Evolutionary conservation across 2,113 vertebrate genomes (phyloP), one percentile per base, ranked within the genome.

Genomic region (Passer domesticus): DNA sequence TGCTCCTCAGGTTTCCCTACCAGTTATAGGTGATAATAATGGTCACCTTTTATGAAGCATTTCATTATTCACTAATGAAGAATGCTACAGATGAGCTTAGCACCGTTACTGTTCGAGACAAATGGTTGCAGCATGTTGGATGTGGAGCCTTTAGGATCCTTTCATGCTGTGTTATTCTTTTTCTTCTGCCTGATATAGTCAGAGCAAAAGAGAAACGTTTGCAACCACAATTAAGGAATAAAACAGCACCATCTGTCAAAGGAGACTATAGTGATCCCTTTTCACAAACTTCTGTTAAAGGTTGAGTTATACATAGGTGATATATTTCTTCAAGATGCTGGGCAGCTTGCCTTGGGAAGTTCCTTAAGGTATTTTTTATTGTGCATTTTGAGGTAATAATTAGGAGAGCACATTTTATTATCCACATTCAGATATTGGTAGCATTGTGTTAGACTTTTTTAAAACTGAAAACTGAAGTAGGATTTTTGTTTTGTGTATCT

Each of bases 251-350:
- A 39, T 3, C 1, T 5, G 10, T 72, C n/a, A 64, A 53, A 52
- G 30, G 23, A 79, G 16, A 27, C 31, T 66, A 8, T 47, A 1
- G 1, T 3, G 0, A 10, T 33, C 0, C 1, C 1, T 64, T 82
- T 82, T 59, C 47, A 27, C 11, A 19, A 86, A 37, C 8, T 4
- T 43, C 37, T 49, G 22, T 69, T 76, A 30, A 72, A 74, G 15
- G 8, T 8, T 46, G 10, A 43, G 8, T 33, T 47, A n/a, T 25
- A 24, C 2, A 1, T 11, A 56, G 27, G 6, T 59, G 59, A 24
- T 15, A 10, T 10, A 39, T 75, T n/a, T 74, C 12, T 13, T 67
- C 15, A 55, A 33, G 17, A 6, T 52, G 6, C 13, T 43, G 39
- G 25, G 50, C 43, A 83, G 14, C 43, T 68, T 41, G 43, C 41